Evolutionary conservation across 1,140 invertebrate genomes (phyloP).

Genomic region (Vanessa atalanta): DNA sequence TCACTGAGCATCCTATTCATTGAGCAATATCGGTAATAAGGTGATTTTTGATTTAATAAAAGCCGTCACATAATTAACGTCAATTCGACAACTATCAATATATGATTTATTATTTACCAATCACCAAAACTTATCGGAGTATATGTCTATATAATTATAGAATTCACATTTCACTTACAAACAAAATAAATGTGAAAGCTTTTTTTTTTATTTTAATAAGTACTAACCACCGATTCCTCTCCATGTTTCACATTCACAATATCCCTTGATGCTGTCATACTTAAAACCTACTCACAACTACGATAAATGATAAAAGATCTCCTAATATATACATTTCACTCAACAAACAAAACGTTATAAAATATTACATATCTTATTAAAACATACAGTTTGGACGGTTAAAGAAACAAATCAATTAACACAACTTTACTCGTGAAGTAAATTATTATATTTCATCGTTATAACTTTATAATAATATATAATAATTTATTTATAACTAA

Average conservation of each 20-base stretch:
- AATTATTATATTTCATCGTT: not conserved
- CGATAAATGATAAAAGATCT: conserved; percentile 24
- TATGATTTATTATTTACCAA: too few relatives aligned
- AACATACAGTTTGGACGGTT: not conserved
- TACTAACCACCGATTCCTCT: conserved; percentile 24
- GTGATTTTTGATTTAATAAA: too few relatives aligned
- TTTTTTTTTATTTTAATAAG: not conserved
- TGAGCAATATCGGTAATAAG: too few relatives aligned
- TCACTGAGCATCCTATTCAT: too few relatives aligned
- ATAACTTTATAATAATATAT: too few relatives aligned
- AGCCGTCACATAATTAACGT: too few relatives aligned
- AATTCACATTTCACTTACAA: not conserved
- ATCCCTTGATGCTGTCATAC: conserved; percentile 27
- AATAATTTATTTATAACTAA: too few relatives aligned
- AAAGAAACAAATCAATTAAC: not conserved
- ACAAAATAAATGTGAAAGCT: not conserved
- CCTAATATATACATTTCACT: conserved; percentile 41
- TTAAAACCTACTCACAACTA: conserved; percentile 8
- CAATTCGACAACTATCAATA: too few relatives aligned
- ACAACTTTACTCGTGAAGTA: not conserved
- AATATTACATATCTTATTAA: conserved; percentile 16
- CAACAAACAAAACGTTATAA: conserved; percentile 32
- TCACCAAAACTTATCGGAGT: too few relatives aligned
- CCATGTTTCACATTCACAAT: conserved; percentile 12
- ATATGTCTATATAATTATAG: not conserved